Base-by-base conservation (phyloP, 2,113 vertebrate genomes). In the Oxyura jamaicensis region DNA sequence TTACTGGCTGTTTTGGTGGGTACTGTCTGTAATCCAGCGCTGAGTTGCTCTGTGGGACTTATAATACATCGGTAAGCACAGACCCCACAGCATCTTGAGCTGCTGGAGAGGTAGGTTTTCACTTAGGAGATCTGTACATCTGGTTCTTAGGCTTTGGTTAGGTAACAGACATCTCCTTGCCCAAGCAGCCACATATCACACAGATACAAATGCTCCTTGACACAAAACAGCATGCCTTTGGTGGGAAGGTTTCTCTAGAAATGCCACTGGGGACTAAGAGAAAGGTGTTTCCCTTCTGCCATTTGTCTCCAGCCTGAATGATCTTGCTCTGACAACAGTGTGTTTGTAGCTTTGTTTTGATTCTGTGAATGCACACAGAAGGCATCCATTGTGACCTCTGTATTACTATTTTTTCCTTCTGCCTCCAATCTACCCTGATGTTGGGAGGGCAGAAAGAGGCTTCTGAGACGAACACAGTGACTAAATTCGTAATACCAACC, bases 221-320 rank as follows among this genome's bases (percentile, higher is more conserved):
- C 83, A 88, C 53, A 60, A 21, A 68, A 1, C n/a, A 66, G 41
- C 41, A 31, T 87, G 44, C 76, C 63, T 94, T 83, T 77, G 59
- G 6, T 76, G 87, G 93, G 90, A 81, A 86, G 92, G 80, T 81
- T 92, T 88, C 93, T 86, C 42, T 75, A 73, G 77, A 93, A 92
- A 81, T 93, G 69, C 88, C 44, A 4, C n/a, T 55, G 66, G 48
- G 66, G 75, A 55, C 83, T 79, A 36, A 60, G 79, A 48, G 28
- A 83, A 66, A 76, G 72, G 60, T 18, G 58, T 88, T 92, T 56
- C 60, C 69, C 20, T 58, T n/a, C 18, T 83, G 50, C 56, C 6
- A 3, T 44, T 58, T 35, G 46, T 74, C 56, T 90, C 33, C 56
- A 67, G 48, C 44, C 39, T 75, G 33, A 75, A 7, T 63, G 77